A percentile compares a stretch with the other conserved stretches of the same genome.
These are phyloP conservation scores for Mactra quadrangularis DNA, from an alignment of 1,140 invertebrate genomes.

Conservation along the genomic window DNA sequence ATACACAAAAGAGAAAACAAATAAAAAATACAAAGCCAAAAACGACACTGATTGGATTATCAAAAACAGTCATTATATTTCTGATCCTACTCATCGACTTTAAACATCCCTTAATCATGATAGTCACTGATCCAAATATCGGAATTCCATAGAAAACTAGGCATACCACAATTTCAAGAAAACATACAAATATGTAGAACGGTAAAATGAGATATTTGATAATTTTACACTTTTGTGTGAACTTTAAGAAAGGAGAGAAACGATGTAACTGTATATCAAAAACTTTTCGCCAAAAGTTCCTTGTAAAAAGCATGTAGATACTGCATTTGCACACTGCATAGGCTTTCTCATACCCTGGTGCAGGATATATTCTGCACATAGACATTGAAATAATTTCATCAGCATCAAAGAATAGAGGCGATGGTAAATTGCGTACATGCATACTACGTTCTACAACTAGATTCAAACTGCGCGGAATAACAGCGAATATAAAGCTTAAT, in stretches of 20 bases:
- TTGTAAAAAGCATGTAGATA: slow-evolving; percentile 30
- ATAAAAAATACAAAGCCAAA: too few relatives aligned
- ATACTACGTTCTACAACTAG: slow-evolving; percentile 40
- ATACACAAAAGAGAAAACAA: slow-evolving; percentile 7
- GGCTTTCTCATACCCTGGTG: slow-evolving; percentile 30
- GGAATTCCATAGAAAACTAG: slow-evolving; percentile 5
- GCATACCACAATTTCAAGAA: slow-evolving; percentile 26
- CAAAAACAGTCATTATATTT: neutral
- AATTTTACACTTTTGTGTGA: too few relatives aligned
- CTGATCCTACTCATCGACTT: neutral
- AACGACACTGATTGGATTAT: neutral
- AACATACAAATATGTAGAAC: neutral
- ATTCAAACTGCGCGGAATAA: slow-evolving; percentile 34
- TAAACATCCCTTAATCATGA: slow-evolving; percentile 27
- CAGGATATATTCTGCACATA: neutral
- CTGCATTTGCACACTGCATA: neutral
- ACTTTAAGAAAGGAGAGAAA: neutral
- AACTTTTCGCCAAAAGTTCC: slow-evolving; percentile 6
- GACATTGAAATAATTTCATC: slow-evolving; percentile 28
- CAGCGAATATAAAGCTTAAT: slow-evolving; percentile 14
- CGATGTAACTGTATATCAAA: neutral
- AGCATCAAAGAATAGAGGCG: slow-evolving; percentile 18
- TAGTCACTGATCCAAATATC: slow-evolving; percentile 1
- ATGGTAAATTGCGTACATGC: neutral
- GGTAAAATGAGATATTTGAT: neutral